Conservation (phyloP, 2,888 invertebrate species). For the Incurvaria masculella region DNA sequence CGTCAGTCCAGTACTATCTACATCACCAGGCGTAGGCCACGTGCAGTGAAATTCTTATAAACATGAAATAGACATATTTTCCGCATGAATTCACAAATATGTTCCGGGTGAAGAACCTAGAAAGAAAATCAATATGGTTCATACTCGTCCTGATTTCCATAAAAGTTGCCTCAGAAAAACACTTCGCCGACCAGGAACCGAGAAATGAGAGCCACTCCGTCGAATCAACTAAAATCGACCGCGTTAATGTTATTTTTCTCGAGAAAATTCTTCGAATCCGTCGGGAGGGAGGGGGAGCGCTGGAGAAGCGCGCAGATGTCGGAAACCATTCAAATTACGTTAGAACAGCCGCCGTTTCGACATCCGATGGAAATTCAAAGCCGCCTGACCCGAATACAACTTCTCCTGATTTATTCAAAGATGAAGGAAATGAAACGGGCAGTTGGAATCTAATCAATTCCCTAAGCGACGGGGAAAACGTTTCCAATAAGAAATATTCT, state of each 20-base stretch:
- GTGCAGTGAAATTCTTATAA: too few species aligned
- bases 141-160: too few species aligned
- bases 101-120: too few species aligned
- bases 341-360: constrained; percentile 19
- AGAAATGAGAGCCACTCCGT: background rate
- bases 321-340: constrained; percentile 47
- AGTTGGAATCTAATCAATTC: constrained; percentile 23
- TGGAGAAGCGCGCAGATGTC: constrained; percentile 26
- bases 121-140: too few species aligned
- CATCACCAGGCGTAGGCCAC: background rate
- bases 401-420: constrained; percentile 36
- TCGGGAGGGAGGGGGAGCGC: constrained; percentile 29
- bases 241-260: constrained; percentile 10
- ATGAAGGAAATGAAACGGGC: constrained; percentile 22
- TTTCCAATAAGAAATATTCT: background rate
- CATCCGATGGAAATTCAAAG: constrained; percentile 16
- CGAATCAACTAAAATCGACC: constrained; percentile 21
- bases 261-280: constrained; percentile 36
- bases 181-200: too few species aligned
- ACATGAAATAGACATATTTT: too few species aligned
- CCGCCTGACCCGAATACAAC: constrained; percentile 13
- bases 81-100: too few species aligned
- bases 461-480: constrained; percentile 28
- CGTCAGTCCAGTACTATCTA: too few species aligned
- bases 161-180: too few species aligned